A percentile compares a stretch with the other conserved stretches of the same genome.
phyloP scores from a whole-genome alignment of 2,888 invertebrate species.

The Pseudolycoriella hygida region DNA sequence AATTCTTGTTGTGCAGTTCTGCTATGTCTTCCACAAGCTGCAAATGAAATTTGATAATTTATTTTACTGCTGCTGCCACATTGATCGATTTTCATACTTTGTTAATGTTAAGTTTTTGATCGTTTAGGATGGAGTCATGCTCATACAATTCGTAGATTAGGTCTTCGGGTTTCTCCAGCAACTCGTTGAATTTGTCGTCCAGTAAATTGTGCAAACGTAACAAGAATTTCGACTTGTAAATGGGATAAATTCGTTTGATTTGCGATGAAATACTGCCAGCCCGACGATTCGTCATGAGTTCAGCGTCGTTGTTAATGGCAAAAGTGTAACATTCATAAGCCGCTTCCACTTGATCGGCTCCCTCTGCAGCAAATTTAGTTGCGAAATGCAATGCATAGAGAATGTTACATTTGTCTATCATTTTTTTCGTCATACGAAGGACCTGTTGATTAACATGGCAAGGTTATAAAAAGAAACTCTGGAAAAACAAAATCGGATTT shows the following conservation, averaged over 20 bases:
- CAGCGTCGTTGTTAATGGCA: slow-evolving; percentile 17
- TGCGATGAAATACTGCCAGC: slow-evolving; percentile 18
- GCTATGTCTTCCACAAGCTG: not conserved
- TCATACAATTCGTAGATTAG: slow-evolving; percentile 23
- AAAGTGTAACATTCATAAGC: slow-evolving; percentile 26
- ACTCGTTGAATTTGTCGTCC: slow-evolving; percentile 23
- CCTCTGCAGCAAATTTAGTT: slow-evolving; percentile 24
- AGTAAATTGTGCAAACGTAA: slow-evolving; percentile 22
- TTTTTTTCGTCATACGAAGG: slow-evolving; percentile 21
- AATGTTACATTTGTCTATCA: slow-evolving; percentile 20
- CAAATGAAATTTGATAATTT: not conserved
- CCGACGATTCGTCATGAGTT: slow-evolving; percentile 16
- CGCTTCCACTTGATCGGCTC: slow-evolving; percentile 28
- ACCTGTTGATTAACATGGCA: slow-evolving; percentile 16
- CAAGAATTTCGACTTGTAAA: slow-evolving; percentile 26
- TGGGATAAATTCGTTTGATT: slow-evolving; percentile 26
- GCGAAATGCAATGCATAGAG: slow-evolving; percentile 26
- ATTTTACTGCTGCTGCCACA: too few species aligned
- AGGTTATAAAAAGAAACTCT: slow-evolving; percentile 1
- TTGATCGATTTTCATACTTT: too few species aligned
- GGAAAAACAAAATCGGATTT: too few species aligned
- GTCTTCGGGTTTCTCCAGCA: slow-evolving; percentile 24
- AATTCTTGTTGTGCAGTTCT: not conserved
- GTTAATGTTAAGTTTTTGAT: slow-evolving; percentile 24
- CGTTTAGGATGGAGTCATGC: slow-evolving; percentile 22